Conservation (phyloP, 2,888 invertebrate species). For the Andrena fulva region DNA sequence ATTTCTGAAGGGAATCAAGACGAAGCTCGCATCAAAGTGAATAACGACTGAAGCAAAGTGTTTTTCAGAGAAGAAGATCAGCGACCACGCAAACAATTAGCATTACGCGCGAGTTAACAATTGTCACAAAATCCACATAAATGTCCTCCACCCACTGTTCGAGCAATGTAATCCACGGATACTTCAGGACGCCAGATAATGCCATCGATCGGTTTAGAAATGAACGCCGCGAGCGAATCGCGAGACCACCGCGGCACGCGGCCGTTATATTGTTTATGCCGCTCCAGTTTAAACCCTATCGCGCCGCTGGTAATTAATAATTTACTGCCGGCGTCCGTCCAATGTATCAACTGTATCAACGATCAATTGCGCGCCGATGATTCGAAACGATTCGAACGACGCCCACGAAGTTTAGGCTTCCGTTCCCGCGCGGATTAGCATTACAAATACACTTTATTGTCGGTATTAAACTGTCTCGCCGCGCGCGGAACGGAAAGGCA, state of each 20-base stretch:
- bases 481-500: conserved; percentile 31
- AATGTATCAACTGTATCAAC: background rate
- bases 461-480: conserved; percentile 41
- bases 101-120: background rate
- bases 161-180: background rate
- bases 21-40: too few relatives aligned
- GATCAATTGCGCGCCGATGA: conserved; percentile 23
- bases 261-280: conserved; percentile 23
- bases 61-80: too few relatives aligned
- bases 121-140: background rate
- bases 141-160: background rate
- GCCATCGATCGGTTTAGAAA: conserved; percentile 20
- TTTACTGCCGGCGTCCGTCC: conserved; percentile 21
- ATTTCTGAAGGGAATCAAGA: too few relatives aligned
- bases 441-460: conserved; percentile 55
- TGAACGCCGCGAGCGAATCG: conserved; percentile 10
- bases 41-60: too few relatives aligned
- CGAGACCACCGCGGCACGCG: background rate
- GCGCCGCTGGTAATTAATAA: conserved; percentile 41
- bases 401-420: conserved; percentile 15
- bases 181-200: conserved; percentile 9
- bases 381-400: conserved; percentile 19
- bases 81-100: background rate
- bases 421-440: conserved; percentile 38
- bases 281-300: conserved; percentile 6